phyloP scores from a whole-genome alignment of 2,888 invertebrate species.

The Amblyjoppa proteus region DNA sequence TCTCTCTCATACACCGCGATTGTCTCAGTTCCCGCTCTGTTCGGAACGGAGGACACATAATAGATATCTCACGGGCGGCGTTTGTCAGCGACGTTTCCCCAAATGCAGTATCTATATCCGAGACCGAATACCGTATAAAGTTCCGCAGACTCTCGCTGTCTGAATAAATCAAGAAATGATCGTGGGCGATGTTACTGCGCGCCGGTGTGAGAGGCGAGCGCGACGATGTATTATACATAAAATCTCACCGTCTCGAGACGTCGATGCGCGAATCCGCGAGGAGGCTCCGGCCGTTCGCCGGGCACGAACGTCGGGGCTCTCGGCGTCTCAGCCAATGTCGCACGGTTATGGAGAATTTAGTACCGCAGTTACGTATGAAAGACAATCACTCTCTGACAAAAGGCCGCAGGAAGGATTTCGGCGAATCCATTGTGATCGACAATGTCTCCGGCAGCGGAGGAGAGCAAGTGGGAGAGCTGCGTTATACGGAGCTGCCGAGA shows the following conservation, averaged over 20 bases:
- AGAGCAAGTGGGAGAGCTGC: neutral
- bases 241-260: slow-evolving; percentile 16
- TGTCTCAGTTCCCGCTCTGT: neutral
- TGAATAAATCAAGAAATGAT: slow-evolving; percentile 63
- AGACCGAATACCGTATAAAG: slow-evolving; percentile 23
- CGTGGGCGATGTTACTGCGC: slow-evolving; percentile 35
- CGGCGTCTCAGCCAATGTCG: neutral
- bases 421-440: slow-evolving; percentile 31
- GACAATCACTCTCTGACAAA: slow-evolving; percentile 16
- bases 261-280: slow-evolving; percentile 64
- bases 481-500: slow-evolving; percentile 14
- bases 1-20: neutral
- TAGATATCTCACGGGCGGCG: slow-evolving; percentile 3
- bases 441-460: neutral
- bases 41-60: neutral
- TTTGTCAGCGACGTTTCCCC: slow-evolving; percentile 42
- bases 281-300: slow-evolving; percentile 22
- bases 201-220: neutral
- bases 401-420: slow-evolving; percentile 23
- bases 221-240: slow-evolving; percentile 39
- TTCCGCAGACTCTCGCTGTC: slow-evolving; percentile 22
- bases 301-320: slow-evolving; percentile 21
- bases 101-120: slow-evolving; percentile 35
- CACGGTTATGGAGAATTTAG: slow-evolving; percentile 11
- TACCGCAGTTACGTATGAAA: slow-evolving; percentile 10